These are phyloP conservation scores for Batillaria attramentaria DNA, from an alignment of 1,140 invertebrate genomes.

Conservation along the genomic window DNA sequence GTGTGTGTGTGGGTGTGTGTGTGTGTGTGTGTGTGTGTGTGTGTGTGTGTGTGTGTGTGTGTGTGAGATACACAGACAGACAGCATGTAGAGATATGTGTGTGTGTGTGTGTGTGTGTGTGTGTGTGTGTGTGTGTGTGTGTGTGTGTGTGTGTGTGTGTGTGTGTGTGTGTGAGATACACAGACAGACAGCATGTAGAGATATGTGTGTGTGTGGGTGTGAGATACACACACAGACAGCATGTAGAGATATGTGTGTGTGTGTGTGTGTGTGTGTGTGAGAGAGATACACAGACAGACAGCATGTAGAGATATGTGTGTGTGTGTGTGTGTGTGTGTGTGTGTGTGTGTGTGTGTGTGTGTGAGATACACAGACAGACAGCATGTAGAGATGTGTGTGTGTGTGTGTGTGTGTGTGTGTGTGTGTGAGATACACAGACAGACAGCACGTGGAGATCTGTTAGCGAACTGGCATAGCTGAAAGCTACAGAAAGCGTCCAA, in stretches of 20 bases:
- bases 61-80: neutral
- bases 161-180: neutral
- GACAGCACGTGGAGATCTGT: slow-evolving; percentile 7
- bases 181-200: neutral
- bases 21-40: neutral
- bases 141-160: neutral
- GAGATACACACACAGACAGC: neutral
- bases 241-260: neutral
- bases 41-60: neutral
- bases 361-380: no score
- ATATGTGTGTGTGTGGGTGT: neutral
- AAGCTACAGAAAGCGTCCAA: no score
- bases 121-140: neutral
- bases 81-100: neutral
- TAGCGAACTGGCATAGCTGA: no score
- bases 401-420: neutral
- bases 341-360: neutral
- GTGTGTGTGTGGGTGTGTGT: neutral
- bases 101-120: slow-evolving; percentile 7
- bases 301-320: neutral
- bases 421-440: slow-evolving; percentile 13
- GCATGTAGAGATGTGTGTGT: neutral
- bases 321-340: slow-evolving; percentile 9
- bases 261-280: neutral
- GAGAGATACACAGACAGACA: neutral